phyloP scores from a whole-genome alignment of 2,113 vertebrate genomes.

The rat (Rattus norvegicus) region DNA sequence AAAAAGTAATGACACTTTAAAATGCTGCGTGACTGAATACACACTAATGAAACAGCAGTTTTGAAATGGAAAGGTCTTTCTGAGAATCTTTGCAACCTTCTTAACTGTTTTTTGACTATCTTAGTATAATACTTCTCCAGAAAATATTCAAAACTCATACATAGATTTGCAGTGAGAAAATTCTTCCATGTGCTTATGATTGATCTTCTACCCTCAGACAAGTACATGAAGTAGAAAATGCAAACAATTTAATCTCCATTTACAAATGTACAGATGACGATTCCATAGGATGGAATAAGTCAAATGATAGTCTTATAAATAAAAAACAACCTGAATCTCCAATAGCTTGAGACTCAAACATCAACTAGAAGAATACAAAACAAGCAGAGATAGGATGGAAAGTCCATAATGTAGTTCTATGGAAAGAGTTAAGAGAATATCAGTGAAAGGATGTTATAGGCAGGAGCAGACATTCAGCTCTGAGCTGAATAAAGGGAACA shows the following conservation, averaged over 20 bases:
- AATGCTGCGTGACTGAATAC: constrained; percentile 38
- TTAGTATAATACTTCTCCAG: background rate
- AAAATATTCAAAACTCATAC: background rate
- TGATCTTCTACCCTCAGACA: background rate
- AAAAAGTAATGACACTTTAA: constrained; percentile 44
- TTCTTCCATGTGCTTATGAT: accelerated
- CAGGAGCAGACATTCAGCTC: accelerated
- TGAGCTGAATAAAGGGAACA: background rate
- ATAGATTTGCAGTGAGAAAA: constrained; percentile 1
- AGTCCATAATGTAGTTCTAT: background rate
- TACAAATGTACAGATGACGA: background rate
- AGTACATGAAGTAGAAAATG: background rate
- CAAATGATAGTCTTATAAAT: background rate
- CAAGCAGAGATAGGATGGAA: background rate
- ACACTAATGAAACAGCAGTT: background rate
- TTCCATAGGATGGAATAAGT: background rate
- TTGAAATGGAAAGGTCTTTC: background rate
- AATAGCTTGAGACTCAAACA: background rate
- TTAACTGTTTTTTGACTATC: background rate
- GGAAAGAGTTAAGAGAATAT: background rate
- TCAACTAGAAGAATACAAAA: background rate
- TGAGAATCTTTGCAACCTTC: background rate
- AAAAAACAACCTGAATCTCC: background rate
- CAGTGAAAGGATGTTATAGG: background rate
- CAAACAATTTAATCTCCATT: background rate